Evolutionary conservation across 2,113 vertebrate genomes (phyloP).

Genomic region (Tricholaema leucomelas): DNA sequence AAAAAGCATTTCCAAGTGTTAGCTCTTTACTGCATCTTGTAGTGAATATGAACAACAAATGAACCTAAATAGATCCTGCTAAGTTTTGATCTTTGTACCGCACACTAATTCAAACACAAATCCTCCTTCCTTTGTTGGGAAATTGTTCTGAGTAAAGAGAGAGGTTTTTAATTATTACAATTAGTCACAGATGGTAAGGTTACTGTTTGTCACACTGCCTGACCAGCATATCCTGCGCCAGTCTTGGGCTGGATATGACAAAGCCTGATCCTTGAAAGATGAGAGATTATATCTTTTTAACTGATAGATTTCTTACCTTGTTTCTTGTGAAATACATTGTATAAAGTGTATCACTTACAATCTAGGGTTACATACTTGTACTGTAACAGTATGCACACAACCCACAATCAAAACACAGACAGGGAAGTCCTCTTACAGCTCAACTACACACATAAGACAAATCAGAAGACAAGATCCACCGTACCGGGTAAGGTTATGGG

Average conservation of each 20-base stretch:
- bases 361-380: not conserved
- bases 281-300: not conserved
- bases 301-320: not conserved
- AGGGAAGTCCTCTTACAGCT: not conserved
- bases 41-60: not conserved
- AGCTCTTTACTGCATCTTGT: not conserved
- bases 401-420: not conserved
- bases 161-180: not conserved
- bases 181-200: not conserved
- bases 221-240: not conserved
- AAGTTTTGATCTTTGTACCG: not conserved
- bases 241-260: not conserved
- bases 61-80: not conserved
- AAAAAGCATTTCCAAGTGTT: not conserved
- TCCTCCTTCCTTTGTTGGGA: not conserved
- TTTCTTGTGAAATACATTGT: not conserved
- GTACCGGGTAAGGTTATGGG: accelerated
- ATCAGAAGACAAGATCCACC: not conserved
- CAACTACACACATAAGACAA: not conserved
- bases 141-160: not conserved
- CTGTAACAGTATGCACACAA: not conserved
- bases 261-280: not conserved
- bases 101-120: not conserved
- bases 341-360: not conserved
- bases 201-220: not conserved